These are phyloP conservation scores for Osmerus eperlanus DNA, from an alignment of 2,113 vertebrate species.

Conservation along the genomic window DNA sequence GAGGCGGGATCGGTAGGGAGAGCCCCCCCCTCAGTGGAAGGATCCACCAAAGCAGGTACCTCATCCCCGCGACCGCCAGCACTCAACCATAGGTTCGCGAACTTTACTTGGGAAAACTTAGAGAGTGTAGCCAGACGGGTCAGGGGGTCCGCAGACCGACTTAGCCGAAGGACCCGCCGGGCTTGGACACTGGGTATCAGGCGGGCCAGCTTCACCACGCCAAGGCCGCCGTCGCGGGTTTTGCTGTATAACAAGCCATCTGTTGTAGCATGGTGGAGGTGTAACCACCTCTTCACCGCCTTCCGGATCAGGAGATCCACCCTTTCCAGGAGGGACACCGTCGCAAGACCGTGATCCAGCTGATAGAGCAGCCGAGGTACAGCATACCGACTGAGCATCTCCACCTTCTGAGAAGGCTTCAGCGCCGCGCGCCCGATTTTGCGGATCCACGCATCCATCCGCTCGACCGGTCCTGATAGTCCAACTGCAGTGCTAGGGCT, in stretches of 20 bases:
- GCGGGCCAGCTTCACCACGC: background rate
- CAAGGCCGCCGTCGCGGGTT: background rate
- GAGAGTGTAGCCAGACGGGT: background rate
- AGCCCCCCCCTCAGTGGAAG: no score
- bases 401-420: background rate
- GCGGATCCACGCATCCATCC: background rate
- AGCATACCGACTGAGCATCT: background rate
- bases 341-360: background rate
- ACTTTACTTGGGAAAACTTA: no score
- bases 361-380: conserved; percentile 7
- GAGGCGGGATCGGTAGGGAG: no score
- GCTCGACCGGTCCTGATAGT: background rate
- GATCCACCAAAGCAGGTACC: no score
- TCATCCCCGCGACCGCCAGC: background rate
- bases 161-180: background rate
- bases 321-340: rapidly evolving
- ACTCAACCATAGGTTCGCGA: background rate
- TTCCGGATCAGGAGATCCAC: background rate
- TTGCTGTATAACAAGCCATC: background rate
- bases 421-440: background rate
- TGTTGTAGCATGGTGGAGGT: background rate
- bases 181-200: conserved; percentile 3
- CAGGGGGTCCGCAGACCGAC: background rate
- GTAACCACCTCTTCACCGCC: background rate
- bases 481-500: background rate